Conservation (phyloP, 1,140 invertebrate species). For the Octopus bimaculoides region DNA sequence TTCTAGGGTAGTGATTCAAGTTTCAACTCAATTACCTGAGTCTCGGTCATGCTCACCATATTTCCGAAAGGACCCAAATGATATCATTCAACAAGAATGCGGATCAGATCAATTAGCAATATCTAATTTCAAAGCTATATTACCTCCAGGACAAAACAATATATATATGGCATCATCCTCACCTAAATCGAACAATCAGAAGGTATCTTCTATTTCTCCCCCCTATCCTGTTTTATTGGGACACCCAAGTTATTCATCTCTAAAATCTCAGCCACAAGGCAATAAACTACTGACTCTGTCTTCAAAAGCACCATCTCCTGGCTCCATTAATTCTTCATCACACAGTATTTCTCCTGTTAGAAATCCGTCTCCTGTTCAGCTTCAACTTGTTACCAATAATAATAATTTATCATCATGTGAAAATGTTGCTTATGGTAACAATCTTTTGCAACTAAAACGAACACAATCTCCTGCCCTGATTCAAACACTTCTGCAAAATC, state of each 20-base stretch:
- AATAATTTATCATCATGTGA: neutral
- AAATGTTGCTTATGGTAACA: neutral
- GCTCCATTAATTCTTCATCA: neutral
- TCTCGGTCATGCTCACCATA: neutral
- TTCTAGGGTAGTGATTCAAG: conserved; percentile 3
- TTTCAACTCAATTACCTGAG: neutral
- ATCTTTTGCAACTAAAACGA: neutral
- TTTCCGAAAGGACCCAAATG: conserved; percentile 5
- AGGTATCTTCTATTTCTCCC: too few relatives aligned
- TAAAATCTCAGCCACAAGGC: neutral
- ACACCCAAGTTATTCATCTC: neutral
- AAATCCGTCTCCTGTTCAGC: neutral
- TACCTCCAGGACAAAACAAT: conserved; percentile 3
- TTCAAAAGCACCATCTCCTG: neutral
- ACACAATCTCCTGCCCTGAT: conserved; percentile 4
- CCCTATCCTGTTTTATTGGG: neutral
- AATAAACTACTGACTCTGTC: neutral
- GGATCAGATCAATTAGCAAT: neutral
- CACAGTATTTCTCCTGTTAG: neutral
- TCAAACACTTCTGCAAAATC: conserved; percentile 4
- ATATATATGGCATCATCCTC: neutral
- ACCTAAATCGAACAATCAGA: neutral
- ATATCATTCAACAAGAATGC: neutral
- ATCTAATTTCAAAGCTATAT: neutral
- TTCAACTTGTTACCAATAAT: neutral